Conservation (phyloP, 2,888 invertebrate species). For the Hemithea aestivaria region DNA sequence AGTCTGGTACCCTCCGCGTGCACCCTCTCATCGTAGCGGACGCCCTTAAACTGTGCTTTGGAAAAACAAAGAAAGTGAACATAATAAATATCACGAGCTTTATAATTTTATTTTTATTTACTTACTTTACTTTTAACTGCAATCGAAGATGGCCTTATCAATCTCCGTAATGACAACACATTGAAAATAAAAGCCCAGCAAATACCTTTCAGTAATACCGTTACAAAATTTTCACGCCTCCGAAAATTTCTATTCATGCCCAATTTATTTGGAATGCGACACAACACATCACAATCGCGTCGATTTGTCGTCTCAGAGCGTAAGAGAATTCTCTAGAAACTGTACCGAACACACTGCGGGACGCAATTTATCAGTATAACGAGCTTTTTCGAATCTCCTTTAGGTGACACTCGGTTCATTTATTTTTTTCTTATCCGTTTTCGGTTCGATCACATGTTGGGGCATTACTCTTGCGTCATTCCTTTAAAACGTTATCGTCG, state of each 20-base stretch:
- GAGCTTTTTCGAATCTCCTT: slow-evolving; percentile 72
- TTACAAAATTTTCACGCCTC: slow-evolving; percentile 5
- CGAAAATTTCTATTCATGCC: slow-evolving; percentile 21
- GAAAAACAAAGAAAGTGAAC: no score
- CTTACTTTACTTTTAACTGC: no score
- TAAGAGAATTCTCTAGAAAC: slow-evolving; percentile 39
- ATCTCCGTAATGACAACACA: no score
- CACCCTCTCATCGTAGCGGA: no score
- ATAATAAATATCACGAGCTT: no score
- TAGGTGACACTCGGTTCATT: slow-evolving; percentile 72
- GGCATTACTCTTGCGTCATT: slow-evolving; percentile 61
- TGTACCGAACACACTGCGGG: slow-evolving; percentile 57
- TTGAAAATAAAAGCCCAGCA: background rate
- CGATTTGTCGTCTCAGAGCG: slow-evolving; percentile 53
- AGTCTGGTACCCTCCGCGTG: no score
- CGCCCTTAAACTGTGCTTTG: no score
- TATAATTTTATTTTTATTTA: no score
- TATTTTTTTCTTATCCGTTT: slow-evolving; percentile 73
- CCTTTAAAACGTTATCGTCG: slow-evolving; percentile 64
- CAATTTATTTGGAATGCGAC: slow-evolving; percentile 25
- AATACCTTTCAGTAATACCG: slow-evolving; percentile 15
- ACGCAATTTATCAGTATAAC: slow-evolving; percentile 72
- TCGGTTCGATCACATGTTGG: slow-evolving; percentile 67
- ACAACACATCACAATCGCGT: slow-evolving; percentile 33
- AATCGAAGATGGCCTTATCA: no score